Conservation (phyloP, 2,888 invertebrate species). For the Hedya salicella region DNA sequence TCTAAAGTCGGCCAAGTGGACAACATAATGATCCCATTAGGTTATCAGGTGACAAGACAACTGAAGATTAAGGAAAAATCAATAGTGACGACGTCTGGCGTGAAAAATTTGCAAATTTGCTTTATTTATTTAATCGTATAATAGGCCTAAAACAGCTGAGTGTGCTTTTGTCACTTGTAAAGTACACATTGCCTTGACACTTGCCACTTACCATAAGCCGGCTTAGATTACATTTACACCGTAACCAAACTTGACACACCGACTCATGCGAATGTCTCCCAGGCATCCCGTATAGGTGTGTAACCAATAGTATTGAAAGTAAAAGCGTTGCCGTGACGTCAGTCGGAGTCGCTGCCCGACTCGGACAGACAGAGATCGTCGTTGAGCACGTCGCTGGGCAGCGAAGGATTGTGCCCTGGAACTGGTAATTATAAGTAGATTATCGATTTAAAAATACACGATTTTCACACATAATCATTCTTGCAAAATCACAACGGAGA, state of each 20-base stretch:
- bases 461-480: too few relatives aligned
- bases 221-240: not conserved
- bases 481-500: too few relatives aligned
- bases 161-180: too few relatives aligned
- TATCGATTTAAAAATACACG: not conserved
- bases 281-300: not conserved
- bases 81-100: too few relatives aligned
- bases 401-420: constrained; percentile 62
- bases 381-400: constrained; percentile 89
- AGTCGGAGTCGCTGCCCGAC: constrained; percentile 92
- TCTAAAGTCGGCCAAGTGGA: too few relatives aligned
- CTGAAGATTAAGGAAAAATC: too few relatives aligned
- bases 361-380: constrained; percentile 95
- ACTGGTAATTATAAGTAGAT: constrained; percentile 51
- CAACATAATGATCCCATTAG: too few relatives aligned
- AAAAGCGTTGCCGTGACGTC: constrained; percentile 60
- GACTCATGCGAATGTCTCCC: too few relatives aligned
- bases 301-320: constrained; percentile 46
- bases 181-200: constrained; percentile 17
- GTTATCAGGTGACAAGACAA: too few relatives aligned
- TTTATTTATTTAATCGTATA: too few relatives aligned
- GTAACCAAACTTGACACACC: not conserved
- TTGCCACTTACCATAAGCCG: constrained; percentile 16
- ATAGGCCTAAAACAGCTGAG: too few relatives aligned
- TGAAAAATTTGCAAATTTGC: too few relatives aligned